Conservation (phyloP, 2,888 invertebrate genomes). For the Congeria kusceri region DNA sequence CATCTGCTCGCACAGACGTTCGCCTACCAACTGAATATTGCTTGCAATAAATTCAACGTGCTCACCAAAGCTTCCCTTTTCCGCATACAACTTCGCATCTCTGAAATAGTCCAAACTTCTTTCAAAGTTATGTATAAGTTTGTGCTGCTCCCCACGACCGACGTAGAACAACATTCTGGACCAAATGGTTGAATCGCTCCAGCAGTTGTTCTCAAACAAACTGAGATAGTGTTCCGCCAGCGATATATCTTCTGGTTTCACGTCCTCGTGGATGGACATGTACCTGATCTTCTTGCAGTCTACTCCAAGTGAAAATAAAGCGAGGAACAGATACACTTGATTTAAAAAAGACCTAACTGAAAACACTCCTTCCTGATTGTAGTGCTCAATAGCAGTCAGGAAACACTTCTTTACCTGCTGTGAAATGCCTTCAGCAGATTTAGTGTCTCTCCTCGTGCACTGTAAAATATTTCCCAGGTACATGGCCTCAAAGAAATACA, state of each 20-base stretch:
- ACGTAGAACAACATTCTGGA: slow-evolving; percentile 45
- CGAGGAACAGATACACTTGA: slow-evolving; percentile 49
- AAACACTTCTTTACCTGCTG: slow-evolving; percentile 41
- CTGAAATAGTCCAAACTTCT: slow-evolving; percentile 33
- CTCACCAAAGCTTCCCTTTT: slow-evolving; percentile 25
- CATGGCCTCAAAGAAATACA: slow-evolving; percentile 44
- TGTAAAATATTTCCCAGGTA: slow-evolving; percentile 30
- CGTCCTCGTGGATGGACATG: background rate
- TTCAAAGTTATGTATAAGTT: slow-evolving; percentile 22
- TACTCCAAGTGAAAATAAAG: slow-evolving; percentile 40
- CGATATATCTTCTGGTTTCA: slow-evolving; percentile 21
- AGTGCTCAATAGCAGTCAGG: slow-evolving; percentile 40
- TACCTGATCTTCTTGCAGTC: slow-evolving; percentile 36
- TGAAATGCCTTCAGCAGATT: slow-evolving; percentile 5
- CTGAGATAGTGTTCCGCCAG: slow-evolving; percentile 38
- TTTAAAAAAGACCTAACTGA: slow-evolving; percentile 45
- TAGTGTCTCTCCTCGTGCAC: slow-evolving; percentile 21
- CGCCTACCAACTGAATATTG: slow-evolving; percentile 8
- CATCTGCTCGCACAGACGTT: slow-evolving; percentile 8
- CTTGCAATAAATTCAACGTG: slow-evolving; percentile 16
- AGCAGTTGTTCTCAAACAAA: slow-evolving; percentile 44
- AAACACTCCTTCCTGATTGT: slow-evolving; percentile 34
- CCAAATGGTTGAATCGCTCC: slow-evolving; percentile 45
- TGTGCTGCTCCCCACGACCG: slow-evolving; percentile 40
- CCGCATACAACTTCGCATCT: slow-evolving; percentile 15